phyloP scores from a whole-genome alignment of 2,113 vertebrate genomes.

The Entomyzon cyanotis region DNA sequence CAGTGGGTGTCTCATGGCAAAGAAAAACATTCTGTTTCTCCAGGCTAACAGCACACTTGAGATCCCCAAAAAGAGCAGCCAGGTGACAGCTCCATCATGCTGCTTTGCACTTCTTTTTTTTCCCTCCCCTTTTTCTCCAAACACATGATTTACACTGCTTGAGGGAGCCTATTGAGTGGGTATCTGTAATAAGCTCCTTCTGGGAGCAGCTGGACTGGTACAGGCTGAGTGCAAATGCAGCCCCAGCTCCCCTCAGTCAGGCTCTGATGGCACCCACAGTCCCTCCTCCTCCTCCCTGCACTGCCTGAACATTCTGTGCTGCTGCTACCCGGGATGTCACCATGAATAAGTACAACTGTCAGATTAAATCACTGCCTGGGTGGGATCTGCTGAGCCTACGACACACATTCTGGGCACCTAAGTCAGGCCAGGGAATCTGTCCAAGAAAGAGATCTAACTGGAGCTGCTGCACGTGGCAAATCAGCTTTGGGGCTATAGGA shows the following conservation, averaged over 20 bases:
- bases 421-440: conserved; percentile 31
- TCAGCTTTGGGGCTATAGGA: conserved; percentile 18
- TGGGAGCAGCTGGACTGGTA: not conserved
- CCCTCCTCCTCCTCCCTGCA: not conserved
- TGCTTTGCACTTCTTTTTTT: not conserved
- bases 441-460: conserved; percentile 38
- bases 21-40: not conserved
- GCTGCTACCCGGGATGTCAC: not conserved
- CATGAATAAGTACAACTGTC: conserved; percentile 42
- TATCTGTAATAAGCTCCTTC: not conserved
- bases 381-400: conserved; percentile 20
- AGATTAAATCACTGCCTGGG: conserved; percentile 53
- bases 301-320: conserved; percentile 39
- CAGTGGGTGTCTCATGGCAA: not conserved
- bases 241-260: not conserved
- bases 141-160: not conserved
- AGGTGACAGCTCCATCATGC: not conserved
- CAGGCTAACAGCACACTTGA: not conserved
- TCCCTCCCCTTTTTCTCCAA: not conserved
- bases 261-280: not conserved
- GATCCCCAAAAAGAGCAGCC: not conserved
- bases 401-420: conserved; percentile 30
- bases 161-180: not conserved
- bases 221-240: not conserved
- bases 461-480: conserved; percentile 18